Conservation (phyloP, 1,140 invertebrate genomes). For the Cydia splendana region DNA sequence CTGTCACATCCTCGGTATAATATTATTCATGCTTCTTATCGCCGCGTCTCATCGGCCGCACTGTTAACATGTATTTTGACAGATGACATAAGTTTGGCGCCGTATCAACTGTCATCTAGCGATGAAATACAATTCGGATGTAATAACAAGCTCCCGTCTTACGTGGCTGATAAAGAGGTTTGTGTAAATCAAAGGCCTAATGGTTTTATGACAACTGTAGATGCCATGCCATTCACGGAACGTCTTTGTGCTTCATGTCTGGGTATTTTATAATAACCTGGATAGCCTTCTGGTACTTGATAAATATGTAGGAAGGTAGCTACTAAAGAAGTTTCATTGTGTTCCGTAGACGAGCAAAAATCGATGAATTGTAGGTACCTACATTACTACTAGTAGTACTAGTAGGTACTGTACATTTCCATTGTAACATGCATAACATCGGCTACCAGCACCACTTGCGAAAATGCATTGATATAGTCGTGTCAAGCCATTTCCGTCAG, state of each 20-base stretch:
- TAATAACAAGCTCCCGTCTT: constrained; percentile 78
- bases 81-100: constrained; percentile 77
- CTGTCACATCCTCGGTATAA: constrained; percentile 62
- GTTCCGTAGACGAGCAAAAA: too few species aligned
- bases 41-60: constrained; percentile 46
- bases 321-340: too few species aligned
- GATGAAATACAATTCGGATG: constrained; percentile 73
- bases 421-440: too few species aligned
- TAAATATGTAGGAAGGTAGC: too few species aligned
- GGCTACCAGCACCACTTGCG: too few species aligned
- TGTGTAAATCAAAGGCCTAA: constrained; percentile 63
- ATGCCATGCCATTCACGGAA: constrained; percentile 18
- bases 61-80: constrained; percentile 79
- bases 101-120: constrained; percentile 68
- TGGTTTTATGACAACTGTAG: constrained; percentile 43
- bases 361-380: too few species aligned
- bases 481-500: too few species aligned
- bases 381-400: too few species aligned
- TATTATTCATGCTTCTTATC: constrained; percentile 66
- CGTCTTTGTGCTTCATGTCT: not conserved
- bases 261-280: not conserved
- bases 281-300: not conserved
- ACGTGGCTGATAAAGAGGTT: constrained; percentile 59
- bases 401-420: too few species aligned
- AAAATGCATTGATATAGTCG: too few species aligned